Conservation (phyloP, 2,888 invertebrate species). For the Thera obeliscata region DNA sequence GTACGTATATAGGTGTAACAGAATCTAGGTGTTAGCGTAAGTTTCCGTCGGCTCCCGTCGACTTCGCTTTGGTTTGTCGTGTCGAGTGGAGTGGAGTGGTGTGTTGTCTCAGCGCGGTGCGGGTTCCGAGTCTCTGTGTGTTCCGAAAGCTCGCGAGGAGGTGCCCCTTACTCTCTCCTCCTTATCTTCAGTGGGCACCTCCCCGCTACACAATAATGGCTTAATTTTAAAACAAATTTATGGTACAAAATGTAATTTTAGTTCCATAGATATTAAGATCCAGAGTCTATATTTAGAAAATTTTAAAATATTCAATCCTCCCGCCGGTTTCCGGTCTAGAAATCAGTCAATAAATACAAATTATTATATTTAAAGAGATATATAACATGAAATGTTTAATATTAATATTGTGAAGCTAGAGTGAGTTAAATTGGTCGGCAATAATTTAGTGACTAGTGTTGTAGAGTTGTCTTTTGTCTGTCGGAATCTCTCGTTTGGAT, state of each 20-base stretch:
- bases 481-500: constrained; percentile 33
- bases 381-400: constrained; percentile 63
- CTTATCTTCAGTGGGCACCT: constrained; percentile 28
- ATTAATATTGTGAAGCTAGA: constrained; percentile 65
- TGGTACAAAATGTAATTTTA: constrained; percentile 82
- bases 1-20: constrained; percentile 23
- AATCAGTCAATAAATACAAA: constrained; percentile 55
- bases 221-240: constrained; percentile 75
- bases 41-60: constrained; percentile 27
- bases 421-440: constrained; percentile 60
- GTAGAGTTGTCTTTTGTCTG: constrained; percentile 36
- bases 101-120: constrained; percentile 35
- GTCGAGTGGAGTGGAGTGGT: constrained; percentile 28
- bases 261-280: constrained; percentile 79
- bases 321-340: constrained; percentile 48
- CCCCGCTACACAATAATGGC: constrained; percentile 60
- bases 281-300: constrained; percentile 79
- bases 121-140: constrained; percentile 49
- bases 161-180: constrained; percentile 28
- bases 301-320: constrained; percentile 54
- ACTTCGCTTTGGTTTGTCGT: constrained; percentile 29
- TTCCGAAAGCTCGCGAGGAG: constrained; percentile 50
- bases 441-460: constrained; percentile 49
- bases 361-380: constrained; percentile 55
- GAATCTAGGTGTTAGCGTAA: constrained; percentile 25